Percentiles rank a stretch among this genome's conserved stretches.
phyloP scores from a whole-genome alignment of 2,888 invertebrate species.

The Lagria hirta region DNA sequence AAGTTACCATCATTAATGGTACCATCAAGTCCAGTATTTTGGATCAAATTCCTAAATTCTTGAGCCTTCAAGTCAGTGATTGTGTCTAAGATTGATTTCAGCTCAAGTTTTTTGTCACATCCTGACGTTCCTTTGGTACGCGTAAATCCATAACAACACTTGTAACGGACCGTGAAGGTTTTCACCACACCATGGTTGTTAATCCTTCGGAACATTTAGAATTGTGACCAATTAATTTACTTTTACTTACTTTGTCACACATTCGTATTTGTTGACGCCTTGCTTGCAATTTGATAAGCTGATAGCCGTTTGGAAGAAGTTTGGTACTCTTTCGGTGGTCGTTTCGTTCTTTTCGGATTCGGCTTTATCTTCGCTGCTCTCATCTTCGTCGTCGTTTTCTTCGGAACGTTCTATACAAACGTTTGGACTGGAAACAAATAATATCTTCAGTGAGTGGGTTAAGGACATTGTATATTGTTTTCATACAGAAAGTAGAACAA shows the following conservation, averaged over 20 bases:
- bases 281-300: slow-evolving; percentile 57
- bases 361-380: slow-evolving; percentile 40
- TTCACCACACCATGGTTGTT: slow-evolving; percentile 62
- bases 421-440: slow-evolving; percentile 57
- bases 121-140: slow-evolving; percentile 47
- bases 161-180: slow-evolving; percentile 63
- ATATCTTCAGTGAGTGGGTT: too few relatives aligned
- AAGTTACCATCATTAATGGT: slow-evolving; percentile 58
- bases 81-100: slow-evolving; percentile 60
- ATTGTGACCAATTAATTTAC: slow-evolving; percentile 6
- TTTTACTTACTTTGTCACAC: slow-evolving; percentile 56
- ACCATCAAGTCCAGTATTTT: slow-evolving; percentile 56
- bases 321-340: slow-evolving; percentile 38
- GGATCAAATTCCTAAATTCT: slow-evolving; percentile 61
- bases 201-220: slow-evolving; percentile 49
- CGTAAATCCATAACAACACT: slow-evolving; percentile 69
- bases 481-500: too few relatives aligned
- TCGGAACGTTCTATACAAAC: slow-evolving; percentile 65
- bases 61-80: slow-evolving; percentile 60
- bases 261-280: slow-evolving; percentile 56
- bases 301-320: slow-evolving; percentile 53
- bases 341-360: slow-evolving; percentile 43
- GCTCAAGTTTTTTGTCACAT: slow-evolving; percentile 56
- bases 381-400: slow-evolving; percentile 53
- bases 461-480: too few relatives aligned